Evolutionary conservation across 1,140 invertebrate species (phyloP), one percentile per base, ranked within the genome.

Genomic region (Leptestheria dahalacensis): DNA sequence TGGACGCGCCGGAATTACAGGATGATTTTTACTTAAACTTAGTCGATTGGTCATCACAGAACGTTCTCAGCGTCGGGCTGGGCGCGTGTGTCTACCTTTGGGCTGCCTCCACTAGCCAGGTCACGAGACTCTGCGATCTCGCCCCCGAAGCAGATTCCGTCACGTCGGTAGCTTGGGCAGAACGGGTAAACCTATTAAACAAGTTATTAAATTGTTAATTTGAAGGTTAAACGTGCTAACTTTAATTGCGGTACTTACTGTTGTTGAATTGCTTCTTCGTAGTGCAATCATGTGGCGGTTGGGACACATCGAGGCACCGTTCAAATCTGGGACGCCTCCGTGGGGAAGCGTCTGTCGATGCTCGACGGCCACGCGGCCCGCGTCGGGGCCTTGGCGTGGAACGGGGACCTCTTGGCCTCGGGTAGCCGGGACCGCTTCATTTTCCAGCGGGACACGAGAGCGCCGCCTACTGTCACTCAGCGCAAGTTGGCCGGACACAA

Each of bases 1-100:
- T 99, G 10, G 97, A 99, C 73, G 97, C 97, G 0, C 97, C 97
- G 0, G 96, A 99, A 73, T 73, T 99, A 24, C 95, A 98, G 74
- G 96, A 99, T 73, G 97, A 99, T 73, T 99, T 99, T 74, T 99
- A 99, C 72, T 73, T 99, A 25, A 99, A 99, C 74, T 77, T 99
- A 59, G 96, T 99, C 4, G 97, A 99, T 73, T 99, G 97, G 97
- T 98, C 94, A 1, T 92, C 91, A 4, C 92, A 96, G 72, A 99
- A 99, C 75, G 92, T 99, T 4, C 79, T 99, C 21, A 95, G 92
- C 71, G 97, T 99, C n/a, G 97, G 96, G 0, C 74, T 99, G 0
- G 94, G 93, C 10, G 93, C 90, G 63, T 97, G 94, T 73, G 97
- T 99, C 1, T 99, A 99, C 75, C 73, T 99, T 47, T 99, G 97